phyloP scores from a whole-genome alignment of 2,797 vertebrate species.

The Phylloscopus collybita region DNA sequence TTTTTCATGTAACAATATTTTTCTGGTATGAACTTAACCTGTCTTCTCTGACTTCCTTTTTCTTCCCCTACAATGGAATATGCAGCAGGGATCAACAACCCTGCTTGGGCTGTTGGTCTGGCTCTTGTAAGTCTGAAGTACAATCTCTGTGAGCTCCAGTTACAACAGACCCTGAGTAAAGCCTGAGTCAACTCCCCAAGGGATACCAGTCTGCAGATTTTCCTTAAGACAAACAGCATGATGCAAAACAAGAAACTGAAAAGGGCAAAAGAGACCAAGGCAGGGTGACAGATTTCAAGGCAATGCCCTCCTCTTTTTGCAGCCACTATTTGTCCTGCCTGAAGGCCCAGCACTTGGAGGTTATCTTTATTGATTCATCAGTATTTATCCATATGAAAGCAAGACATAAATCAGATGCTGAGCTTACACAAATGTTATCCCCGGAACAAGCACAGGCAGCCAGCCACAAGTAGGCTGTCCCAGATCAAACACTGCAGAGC shows the following conservation, averaged over 20 bases:
- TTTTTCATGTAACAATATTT: neutral
- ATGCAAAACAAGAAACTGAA: neutral
- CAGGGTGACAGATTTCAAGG: neutral
- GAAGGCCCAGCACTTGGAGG: neutral
- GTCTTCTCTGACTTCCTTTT: neutral
- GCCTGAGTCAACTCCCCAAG: neutral
- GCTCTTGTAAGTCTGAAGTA: neutral
- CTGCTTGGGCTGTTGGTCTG: neutral
- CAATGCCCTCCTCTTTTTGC: neutral
- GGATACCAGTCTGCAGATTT: neutral
- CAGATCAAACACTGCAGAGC: neutral
- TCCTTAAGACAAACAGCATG: neutral
- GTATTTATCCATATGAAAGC: neutral
- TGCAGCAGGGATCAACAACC: neutral
- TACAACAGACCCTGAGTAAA: neutral
- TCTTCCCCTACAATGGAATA: neutral
- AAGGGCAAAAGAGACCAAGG: neutral
- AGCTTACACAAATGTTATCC: neutral
- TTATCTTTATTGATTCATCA: neutral
- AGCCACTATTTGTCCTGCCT: neutral
- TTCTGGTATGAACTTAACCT: neutral
- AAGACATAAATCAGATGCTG: neutral
- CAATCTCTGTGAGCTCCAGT: neutral
- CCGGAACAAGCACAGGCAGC: neutral
- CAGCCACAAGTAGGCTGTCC: neutral